Percentiles rank a stretch among this genome's conserved stretches.
phyloP scores from a whole-genome alignment of 1,140 invertebrate genomes.

The Ostrea edulis region DNA sequence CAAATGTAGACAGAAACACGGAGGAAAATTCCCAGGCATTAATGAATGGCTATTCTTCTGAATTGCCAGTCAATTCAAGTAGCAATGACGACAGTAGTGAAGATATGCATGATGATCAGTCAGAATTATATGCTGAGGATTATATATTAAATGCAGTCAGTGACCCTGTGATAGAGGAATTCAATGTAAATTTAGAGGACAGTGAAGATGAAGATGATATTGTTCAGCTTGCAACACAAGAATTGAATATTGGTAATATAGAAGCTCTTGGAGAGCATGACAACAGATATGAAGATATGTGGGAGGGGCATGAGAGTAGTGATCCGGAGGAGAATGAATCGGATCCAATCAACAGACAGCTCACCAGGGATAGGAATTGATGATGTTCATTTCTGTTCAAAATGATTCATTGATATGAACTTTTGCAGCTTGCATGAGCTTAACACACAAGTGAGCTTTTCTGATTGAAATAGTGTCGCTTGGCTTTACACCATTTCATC shows the following conservation, averaged over 20 bases:
- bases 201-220: conserved; percentile 71
- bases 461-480: too few species aligned
- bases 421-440: too few species aligned
- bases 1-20: conserved; percentile 22
- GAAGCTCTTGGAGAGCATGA: conserved; percentile 44
- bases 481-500: too few species aligned
- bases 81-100: conserved; percentile 70
- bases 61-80: conserved; percentile 58
- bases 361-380: conserved; percentile 19
- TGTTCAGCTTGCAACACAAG: conserved; percentile 60
- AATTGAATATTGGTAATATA: conserved; percentile 52
- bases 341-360: not conserved
- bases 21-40: conserved; percentile 45
- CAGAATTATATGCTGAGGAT: conserved; percentile 75
- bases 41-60: conserved; percentile 40
- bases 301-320: conserved; percentile 61
- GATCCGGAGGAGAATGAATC: conserved; percentile 45
- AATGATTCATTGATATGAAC: not conserved
- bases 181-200: conserved; percentile 67
- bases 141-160: conserved; percentile 70
- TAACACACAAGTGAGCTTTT: too few species aligned
- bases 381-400: not conserved
- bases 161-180: conserved; percentile 69
- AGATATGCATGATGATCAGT: conserved; percentile 76
- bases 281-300: conserved; percentile 58